Conservation (phyloP, 1,140 invertebrate genomes). For the Lepidurus apus region DNA sequence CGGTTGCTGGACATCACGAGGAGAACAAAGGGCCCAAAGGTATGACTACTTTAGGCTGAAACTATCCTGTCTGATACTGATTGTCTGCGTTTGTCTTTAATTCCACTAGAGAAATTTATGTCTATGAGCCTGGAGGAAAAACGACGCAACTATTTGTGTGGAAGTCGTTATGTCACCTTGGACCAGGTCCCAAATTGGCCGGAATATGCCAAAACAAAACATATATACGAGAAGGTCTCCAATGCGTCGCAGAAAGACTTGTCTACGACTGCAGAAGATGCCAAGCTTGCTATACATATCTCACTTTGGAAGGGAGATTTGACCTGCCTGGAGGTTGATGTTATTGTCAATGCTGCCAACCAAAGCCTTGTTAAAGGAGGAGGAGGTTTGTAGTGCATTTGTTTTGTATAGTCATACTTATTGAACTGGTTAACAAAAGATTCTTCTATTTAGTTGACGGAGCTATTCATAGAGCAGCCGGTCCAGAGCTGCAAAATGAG, state of each 20-base stretch:
- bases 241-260: conserved; percentile 1
- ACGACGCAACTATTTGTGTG: conserved; percentile 50
- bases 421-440: neutral
- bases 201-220: conserved; percentile 14
- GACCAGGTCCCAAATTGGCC: conserved; percentile 57
- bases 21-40: conserved; percentile 3
- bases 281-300: conserved; percentile 29
- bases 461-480: conserved; percentile 75
- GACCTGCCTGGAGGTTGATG: conserved; percentile 80
- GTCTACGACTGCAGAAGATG: neutral
- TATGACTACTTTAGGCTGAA: neutral
- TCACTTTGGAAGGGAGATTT: conserved; percentile 67
- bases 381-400: conserved; percentile 50
- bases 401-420: conserved; percentile 31
- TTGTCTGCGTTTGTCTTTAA: neutral
- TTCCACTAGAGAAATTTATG: conserved; percentile 49
- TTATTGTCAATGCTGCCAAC: conserved; percentile 90
- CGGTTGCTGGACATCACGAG: neutral
- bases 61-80: too few relatives aligned
- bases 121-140: conserved; percentile 53
- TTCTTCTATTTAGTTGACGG: conserved; percentile 59
- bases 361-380: conserved; percentile 68
- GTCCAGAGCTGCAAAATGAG: conserved; percentile 59
- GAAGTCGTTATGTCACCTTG: conserved; percentile 45
- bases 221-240: neutral